Evolutionary conservation across 2,797 vertebrate genomes (phyloP).

Genomic region (Pseudochirops corinnae): DNA sequence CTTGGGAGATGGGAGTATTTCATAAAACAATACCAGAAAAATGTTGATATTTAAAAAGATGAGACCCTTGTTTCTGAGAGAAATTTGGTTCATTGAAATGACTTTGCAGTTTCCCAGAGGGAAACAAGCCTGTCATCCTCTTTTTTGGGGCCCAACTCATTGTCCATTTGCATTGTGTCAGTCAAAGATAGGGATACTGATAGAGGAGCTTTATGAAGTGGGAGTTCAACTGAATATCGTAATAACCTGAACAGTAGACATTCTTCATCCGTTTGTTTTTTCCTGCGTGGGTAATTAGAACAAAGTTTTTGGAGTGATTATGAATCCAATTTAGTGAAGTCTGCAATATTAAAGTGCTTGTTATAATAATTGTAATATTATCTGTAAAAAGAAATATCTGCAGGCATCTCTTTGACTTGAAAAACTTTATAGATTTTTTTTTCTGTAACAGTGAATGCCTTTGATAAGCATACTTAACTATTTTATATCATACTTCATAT

Average conservation of each 20-base stretch:
- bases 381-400: neutral
- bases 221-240: neutral
- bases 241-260: neutral
- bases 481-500: neutral
- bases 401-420: neutral
- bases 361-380: neutral
- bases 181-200: neutral
- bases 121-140: neutral
- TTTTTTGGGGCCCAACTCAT: neutral
- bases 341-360: neutral
- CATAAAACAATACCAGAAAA: neutral
- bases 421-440: neutral
- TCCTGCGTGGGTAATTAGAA: neutral
- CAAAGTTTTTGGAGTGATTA: neutral
- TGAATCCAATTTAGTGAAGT: neutral
- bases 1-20: neutral
- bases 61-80: neutral
- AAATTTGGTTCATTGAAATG: neutral
- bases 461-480: neutral
- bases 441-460: neutral
- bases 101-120: neutral
- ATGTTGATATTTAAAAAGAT: neutral
- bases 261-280: neutral
- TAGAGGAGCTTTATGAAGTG: neutral
- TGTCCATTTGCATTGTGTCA: neutral